phyloP scores from a whole-genome alignment of 1,140 invertebrate species.

The Drosophila funebris region DNA sequence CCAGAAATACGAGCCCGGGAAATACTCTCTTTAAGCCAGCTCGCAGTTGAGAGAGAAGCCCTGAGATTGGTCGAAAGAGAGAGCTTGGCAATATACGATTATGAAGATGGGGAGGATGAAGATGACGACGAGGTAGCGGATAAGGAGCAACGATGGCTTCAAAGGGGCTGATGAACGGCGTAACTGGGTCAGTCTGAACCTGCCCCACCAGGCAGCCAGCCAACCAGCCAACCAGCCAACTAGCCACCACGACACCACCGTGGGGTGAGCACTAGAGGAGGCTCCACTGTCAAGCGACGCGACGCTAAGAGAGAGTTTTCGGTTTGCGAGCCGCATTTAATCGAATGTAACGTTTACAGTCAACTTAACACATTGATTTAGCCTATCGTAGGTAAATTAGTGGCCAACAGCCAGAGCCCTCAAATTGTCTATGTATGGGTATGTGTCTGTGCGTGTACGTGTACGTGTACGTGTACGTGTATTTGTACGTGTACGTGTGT shows the following conservation, averaged over 20 bases:
- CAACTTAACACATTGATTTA: slow-evolving; percentile 64
- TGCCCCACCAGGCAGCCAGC: not conserved
- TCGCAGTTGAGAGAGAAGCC: not conserved
- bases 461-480: slow-evolving; percentile 34
- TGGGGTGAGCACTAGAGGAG: not conserved
- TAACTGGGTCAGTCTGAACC: slow-evolving; percentile 38
- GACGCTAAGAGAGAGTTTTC: slow-evolving; percentile 15
- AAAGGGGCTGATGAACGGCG: slow-evolving; percentile 31
- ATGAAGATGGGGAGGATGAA: too few species aligned
- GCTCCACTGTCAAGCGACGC: not conserved
- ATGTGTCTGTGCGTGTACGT: not conserved
- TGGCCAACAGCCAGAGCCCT: slow-evolving; percentile 31
- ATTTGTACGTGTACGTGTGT: not conserved
- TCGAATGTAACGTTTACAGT: slow-evolving; percentile 70
- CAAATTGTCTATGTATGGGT: not conserved
- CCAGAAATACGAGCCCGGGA: slow-evolving; percentile 10
- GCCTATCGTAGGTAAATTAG: slow-evolving; percentile 57
- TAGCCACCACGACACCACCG: not conserved
- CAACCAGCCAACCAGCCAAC: not conserved
- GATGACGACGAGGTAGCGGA: too few species aligned
- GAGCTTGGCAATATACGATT: too few species aligned
- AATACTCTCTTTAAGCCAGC: slow-evolving; percentile 36
- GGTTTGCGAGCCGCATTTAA: slow-evolving; percentile 57
- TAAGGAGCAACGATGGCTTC: not conserved
- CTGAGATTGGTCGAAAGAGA: not conserved